Evolutionary conservation across 2,113 vertebrate species (phyloP), one percentile per base, ranked within the genome.

Genomic region (Passer domesticus): DNA sequence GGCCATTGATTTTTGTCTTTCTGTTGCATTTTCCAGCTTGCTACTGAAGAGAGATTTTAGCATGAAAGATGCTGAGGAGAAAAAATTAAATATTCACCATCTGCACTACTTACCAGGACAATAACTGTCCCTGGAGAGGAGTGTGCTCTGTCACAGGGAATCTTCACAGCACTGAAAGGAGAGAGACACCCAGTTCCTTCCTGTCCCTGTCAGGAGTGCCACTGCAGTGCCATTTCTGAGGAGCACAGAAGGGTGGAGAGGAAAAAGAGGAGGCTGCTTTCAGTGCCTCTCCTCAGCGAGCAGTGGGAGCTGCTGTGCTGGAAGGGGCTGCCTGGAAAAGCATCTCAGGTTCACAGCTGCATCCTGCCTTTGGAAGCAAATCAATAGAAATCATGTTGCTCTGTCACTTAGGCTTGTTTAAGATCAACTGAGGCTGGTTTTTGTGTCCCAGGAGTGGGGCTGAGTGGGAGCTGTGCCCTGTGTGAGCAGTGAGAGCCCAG

Each of bases 371-470:
- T 87, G 92, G 89, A 37, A 80, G 92, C 66, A 66, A 70, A 96
- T 91, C 96, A 27, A 90, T 92, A 87, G 46, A 88, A 90, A 87
- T 91, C 7, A 83, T 47, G 75, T 88, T 90, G 52, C 50, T 83
- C 87, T 83, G 84, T 84, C 81, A 66, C 46, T 95, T 89, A 15
- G 1, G 37, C 66, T 89, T 89, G 78, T 90, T 88, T 80, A 39
- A 67, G 87, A 92, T 80, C 53, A 79, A 9, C 37, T 80, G 41
- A 20, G 15, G 39, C 31, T 0, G 3, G 78, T 92, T 67, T 60
- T 82, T 46, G 68, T 76, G 66, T 79, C 73, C 20, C 58, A 44
- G 66, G 46, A 27, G 3, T 3, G 31, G 19, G 35, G 20, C 4
- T 28, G 47, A 31, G 66, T 11, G 50, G 70, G 53, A 27, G n/a